Base-by-base conservation (phyloP, 2,113 vertebrate genomes). In the Platysternon megacephalum region DNA sequence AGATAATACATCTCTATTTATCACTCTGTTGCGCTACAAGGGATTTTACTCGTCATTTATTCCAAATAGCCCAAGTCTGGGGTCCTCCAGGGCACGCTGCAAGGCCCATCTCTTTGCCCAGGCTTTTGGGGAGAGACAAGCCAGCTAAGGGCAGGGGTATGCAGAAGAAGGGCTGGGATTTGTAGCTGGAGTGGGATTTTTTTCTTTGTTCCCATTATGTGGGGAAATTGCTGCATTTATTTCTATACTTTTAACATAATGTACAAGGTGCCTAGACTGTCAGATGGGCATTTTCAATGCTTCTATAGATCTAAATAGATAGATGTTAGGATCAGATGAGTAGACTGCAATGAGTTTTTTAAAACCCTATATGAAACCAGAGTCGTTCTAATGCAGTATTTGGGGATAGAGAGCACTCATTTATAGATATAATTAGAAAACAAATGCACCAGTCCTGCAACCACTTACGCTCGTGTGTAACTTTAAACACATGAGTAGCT, bases 391-490 rank as follows among this genome's bases (percentile, higher is more conserved):
- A 61, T 61, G 29, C 29, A 32, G 32, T 35, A 16, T 61, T 61
- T 68, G 81, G 76, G 91, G 91, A 84, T 80, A 58, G 55, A 82
- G 29, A 93, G 2, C 22, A 88, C 53, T 87, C 95, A 68, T 91
- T 96, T 91, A 53, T 89, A 8, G 84, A 78, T 52, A 39, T 44
- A 72, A 92, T 8, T 16, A 72, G 8, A 10, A 44, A 87, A 53
- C 39, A 68, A 12, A 10, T 17, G 2, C 4, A 55, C 17, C 1
- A 3, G 39, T 16, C 16, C 24, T 55, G 55, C 22, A 91, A 93
- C 89, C 91, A 48, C 28, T 87, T 29, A 52, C 39, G 29, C 52
- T 21, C 14, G 16, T 14, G 6, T 61, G 49, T 55, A 42, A 76
- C 24, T 74, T 22, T 76, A 88, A 89, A 53, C 28, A 35, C 6